phyloP scores from a whole-genome alignment of 2,113 vertebrate genomes.

The Excalfactoria chinensis region DNA sequence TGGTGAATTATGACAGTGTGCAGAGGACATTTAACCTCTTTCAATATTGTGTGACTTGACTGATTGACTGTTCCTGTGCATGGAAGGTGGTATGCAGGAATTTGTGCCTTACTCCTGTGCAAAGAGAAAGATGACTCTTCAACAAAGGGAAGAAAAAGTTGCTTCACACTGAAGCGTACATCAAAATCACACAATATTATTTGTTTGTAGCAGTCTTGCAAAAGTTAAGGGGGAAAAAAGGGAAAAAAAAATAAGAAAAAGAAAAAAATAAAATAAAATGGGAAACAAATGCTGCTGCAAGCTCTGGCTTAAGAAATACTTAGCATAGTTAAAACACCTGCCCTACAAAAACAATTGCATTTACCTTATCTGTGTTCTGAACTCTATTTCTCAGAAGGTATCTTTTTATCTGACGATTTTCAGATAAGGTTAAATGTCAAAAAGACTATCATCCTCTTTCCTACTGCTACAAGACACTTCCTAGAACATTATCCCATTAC shows the following conservation, averaged over 20 bases:
- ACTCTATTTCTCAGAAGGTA: background rate
- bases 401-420: background rate
- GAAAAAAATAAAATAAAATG: too few relatives aligned
- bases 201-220: background rate
- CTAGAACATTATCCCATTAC: background rate
- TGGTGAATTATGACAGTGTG: slow-evolving; percentile 73
- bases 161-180: background rate
- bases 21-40: slow-evolving; percentile 75
- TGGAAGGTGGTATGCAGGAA: background rate
- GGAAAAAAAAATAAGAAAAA: background rate
- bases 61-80: slow-evolving; percentile 41
- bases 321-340: background rate
- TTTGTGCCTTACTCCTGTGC: slow-evolving; percentile 27
- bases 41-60: slow-evolving; percentile 59
- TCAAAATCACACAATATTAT: fast-evolving
- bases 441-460: background rate
- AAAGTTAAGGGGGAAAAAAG: background rate
- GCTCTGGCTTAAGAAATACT: background rate
- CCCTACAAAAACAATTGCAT: background rate
- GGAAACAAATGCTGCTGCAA: too few relatives aligned
- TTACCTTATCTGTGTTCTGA: background rate
- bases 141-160: background rate
- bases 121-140: slow-evolving; percentile 13
- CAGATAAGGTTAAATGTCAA: background rate
- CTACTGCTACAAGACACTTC: background rate